Evolutionary conservation across 23 tunicate genomes (phyloP), one percentile per base, ranked within the genome.

Genomic region (Phallusia fumigata): DNA sequence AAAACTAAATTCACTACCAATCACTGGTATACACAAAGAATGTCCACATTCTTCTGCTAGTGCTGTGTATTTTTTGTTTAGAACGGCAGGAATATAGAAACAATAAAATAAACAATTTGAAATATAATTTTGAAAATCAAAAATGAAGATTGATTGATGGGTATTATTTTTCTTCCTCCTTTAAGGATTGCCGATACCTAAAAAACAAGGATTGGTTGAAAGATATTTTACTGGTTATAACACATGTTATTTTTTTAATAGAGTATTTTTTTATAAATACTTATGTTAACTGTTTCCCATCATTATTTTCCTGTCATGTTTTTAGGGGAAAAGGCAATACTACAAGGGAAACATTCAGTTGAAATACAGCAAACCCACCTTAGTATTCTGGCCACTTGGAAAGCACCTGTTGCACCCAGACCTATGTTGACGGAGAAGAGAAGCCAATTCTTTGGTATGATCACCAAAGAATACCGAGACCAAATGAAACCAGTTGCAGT

Each of bases 361-460:
- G 5, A 40, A 40, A 3, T 40, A 3, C 10, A n/a, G n/a, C n/a
- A n/a, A 3, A 82, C 85, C 35, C 52, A 94, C 84, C 74, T 83
- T 74, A 90, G 76, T 64, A 95, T 88, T 65, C 99, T 87, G 30
- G 69, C 83, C 19, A 95, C 99, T 83, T 95, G 99, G 45, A 83
- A 82, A 19, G 76, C 45, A 32, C 99, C 99, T 8, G 99, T 95
- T 32, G 79, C 53, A 15, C 99, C 99, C 52, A 95, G 85, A 30
- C 84, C 78, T 65, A 95, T 65, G 75, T 95, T 95, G 35, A 95
- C 99, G 10, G 95, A 90, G 65, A 95, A 95, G n/a, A 95, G 84
- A 34, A 95, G 77, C 91, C 90, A 95, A 79, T 95, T 95, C 75
- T 95, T 95, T 47, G 99, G 99, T 24, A 87, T 90, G 75, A 95